phyloP scores from a whole-genome alignment of 2,113 vertebrate species.

The Rhodinocichla rosea region DNA sequence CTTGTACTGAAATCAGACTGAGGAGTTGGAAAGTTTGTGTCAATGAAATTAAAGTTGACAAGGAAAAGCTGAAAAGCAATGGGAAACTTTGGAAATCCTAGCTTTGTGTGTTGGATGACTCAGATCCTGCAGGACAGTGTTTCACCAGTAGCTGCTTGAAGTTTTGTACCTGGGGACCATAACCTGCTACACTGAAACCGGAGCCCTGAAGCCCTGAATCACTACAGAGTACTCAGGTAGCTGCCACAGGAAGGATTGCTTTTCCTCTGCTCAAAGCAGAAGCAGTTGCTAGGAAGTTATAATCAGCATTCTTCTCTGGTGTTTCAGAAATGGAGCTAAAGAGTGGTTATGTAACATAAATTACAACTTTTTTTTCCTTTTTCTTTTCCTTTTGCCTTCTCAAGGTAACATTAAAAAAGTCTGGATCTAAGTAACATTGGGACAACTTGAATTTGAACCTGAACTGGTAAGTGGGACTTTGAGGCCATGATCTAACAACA shows the following conservation, averaged over 20 bases:
- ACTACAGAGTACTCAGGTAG: background rate
- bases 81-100: background rate
- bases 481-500: background rate
- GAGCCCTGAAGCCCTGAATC: background rate
- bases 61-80: background rate
- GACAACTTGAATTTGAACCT: background rate
- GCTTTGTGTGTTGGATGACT: background rate
- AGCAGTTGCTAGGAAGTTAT: background rate
- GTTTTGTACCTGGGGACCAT: background rate
- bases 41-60: background rate
- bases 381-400: background rate
- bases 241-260: background rate
- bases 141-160: background rate
- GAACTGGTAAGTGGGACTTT: background rate
- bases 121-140: background rate
- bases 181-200: background rate
- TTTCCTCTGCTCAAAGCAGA: background rate
- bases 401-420: background rate
- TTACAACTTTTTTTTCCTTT: accelerated
- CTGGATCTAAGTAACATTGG: background rate
- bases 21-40: background rate
- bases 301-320: background rate
- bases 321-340: background rate
- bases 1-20: background rate
- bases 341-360: background rate